Percentiles rank a stretch among this genome's conserved stretches.
Conservation (phyloP, 2,797 vertebrate species). For the Myotis daubentonii region DNA sequence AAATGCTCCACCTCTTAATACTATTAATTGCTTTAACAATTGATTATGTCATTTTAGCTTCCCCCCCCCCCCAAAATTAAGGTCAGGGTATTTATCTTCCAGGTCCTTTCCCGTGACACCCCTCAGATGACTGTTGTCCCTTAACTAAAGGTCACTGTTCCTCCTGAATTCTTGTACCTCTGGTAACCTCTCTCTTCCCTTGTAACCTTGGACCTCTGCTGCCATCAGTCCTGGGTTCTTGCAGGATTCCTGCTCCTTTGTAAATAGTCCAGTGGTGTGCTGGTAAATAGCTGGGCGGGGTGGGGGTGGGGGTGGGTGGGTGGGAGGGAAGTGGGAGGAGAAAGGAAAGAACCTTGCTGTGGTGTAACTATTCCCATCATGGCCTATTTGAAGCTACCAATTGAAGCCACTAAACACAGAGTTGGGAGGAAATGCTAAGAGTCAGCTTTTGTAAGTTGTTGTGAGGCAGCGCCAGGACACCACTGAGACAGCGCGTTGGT, state of each 20-base stretch:
- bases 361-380: neutral
- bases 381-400: neutral
- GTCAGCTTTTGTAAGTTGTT: neutral
- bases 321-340: neutral
- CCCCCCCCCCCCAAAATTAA: constrained; percentile 9
- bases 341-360: neutral
- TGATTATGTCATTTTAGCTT: neutral
- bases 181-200: neutral
- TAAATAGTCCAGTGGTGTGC: neutral
- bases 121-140: neutral
- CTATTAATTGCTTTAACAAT: neutral
- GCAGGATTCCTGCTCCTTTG: neutral
- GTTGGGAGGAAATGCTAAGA: neutral
- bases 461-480: neutral
- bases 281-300: neutral
- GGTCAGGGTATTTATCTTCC: neutral
- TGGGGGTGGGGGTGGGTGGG: too few species aligned
- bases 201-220: neutral
- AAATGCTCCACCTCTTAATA: neutral
- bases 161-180: neutral
- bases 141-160: neutral
- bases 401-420: neutral
- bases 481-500: neutral
- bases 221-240: neutral
- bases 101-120: neutral